Conservation (phyloP, 2,797 vertebrate genomes). For the Sylvilagus floridanus region DNA sequence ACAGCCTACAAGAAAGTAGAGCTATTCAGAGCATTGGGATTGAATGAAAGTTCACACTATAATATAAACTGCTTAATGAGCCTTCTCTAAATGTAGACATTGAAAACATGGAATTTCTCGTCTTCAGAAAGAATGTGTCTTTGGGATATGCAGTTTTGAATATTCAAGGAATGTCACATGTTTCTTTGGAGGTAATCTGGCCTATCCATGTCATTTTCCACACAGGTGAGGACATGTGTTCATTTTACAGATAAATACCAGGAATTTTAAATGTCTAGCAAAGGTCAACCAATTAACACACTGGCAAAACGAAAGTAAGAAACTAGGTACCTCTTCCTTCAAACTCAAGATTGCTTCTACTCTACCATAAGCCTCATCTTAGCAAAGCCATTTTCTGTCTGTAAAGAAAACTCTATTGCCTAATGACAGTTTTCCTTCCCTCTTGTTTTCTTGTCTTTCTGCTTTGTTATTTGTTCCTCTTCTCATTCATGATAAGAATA, state of each 20-base stretch:
- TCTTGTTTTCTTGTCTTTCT: background rate
- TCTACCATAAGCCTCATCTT: background rate
- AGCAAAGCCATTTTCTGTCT: background rate
- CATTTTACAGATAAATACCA: background rate
- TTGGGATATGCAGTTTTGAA: background rate
- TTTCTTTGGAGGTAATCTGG: background rate
- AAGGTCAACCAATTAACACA: background rate
- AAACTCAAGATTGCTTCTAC: background rate
- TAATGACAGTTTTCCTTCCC: background rate
- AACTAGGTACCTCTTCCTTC: background rate
- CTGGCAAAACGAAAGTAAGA: background rate
- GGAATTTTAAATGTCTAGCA: background rate
- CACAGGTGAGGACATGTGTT: background rate
- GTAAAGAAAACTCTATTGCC: background rate
- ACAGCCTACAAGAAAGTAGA: background rate
- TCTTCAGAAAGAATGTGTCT: background rate
- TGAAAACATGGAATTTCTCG: background rate
- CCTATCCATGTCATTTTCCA: constrained; percentile 7
- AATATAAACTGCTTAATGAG: background rate
- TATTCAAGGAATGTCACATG: constrained; percentile 17
- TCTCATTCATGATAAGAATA: background rate
- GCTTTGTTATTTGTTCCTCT: background rate
- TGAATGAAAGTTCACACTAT: background rate
- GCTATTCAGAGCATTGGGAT: background rate
- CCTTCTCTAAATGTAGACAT: background rate